phyloP scores from a whole-genome alignment of 2,797 vertebrate genomes.

The Acanthiza pusilla region DNA sequence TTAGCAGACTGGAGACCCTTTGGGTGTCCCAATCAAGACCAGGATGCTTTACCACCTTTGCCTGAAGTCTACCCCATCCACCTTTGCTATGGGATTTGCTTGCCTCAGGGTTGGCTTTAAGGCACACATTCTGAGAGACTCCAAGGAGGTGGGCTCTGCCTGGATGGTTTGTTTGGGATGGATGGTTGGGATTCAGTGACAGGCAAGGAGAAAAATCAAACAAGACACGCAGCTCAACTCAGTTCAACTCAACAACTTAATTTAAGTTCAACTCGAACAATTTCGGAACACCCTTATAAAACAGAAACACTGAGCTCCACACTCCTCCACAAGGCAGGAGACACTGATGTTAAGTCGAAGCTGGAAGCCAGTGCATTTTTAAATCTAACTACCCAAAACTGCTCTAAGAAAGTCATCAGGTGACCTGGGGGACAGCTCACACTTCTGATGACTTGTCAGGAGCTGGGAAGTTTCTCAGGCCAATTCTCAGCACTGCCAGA shows the following conservation, averaged over 20 bases:
- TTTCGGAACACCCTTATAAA: neutral
- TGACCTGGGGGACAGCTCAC: neutral
- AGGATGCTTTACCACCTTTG: neutral
- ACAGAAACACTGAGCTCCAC: rapidly evolving
- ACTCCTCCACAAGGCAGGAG: neutral
- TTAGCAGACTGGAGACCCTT: neutral
- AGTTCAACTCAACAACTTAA: neutral
- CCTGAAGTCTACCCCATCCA: neutral
- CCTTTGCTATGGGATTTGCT: neutral
- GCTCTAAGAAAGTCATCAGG: neutral
- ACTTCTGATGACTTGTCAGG: neutral
- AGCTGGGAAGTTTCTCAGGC: neutral
- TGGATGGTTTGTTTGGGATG: neutral
- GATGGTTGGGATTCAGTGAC: neutral
- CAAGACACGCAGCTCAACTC: rapidly evolving
- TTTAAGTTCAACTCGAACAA: neutral
- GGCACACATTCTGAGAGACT: rapidly evolving
- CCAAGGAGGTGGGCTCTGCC: neutral
- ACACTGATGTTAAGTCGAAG: neutral
- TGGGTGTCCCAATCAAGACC: neutral
- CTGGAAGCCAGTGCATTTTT: neutral
- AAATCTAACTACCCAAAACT: neutral
- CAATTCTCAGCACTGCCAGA: neutral
- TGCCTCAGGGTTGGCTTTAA: neutral
- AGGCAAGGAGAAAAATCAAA: neutral